phyloP scores from a whole-genome alignment of 2,888 invertebrate genomes.

The Timema cristinae region DNA sequence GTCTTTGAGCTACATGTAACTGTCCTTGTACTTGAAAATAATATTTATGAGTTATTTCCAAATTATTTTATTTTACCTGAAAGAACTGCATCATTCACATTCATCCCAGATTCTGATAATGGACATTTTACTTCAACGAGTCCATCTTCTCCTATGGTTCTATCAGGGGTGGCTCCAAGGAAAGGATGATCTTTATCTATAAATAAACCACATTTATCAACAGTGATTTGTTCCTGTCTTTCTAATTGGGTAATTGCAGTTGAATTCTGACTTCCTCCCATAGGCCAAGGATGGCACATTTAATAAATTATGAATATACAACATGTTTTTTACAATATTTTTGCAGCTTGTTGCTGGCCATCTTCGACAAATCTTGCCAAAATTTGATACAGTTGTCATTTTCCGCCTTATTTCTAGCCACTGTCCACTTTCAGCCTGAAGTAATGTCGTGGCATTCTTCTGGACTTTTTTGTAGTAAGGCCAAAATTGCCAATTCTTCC shows the following conservation, averaged over 20 bases:
- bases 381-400: neutral
- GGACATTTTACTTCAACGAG: slow-evolving; percentile 36
- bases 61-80: slow-evolving; percentile 4
- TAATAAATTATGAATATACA: neutral
- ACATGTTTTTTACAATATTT: neutral
- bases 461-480: slow-evolving; percentile 12
- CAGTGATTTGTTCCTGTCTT: slow-evolving; percentile 24
- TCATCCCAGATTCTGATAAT: slow-evolving; percentile 24
- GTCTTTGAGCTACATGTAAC: slow-evolving; percentile 16
- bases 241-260: slow-evolving; percentile 28
- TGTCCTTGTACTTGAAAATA: slow-evolving; percentile 23
- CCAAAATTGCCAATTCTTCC: neutral
- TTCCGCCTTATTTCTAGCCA: slow-evolving; percentile 1
- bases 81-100: slow-evolving; percentile 23
- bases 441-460: slow-evolving; percentile 34
- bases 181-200: slow-evolving; percentile 31
- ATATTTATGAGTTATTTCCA: neutral
- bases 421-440: neutral
- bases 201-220: slow-evolving; percentile 34
- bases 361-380: neutral
- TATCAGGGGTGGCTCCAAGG: slow-evolving; percentile 35
- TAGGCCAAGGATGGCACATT: slow-evolving; percentile 24
- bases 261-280: slow-evolving; percentile 30
- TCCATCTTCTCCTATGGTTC: slow-evolving; percentile 30
- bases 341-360: neutral